Base-by-base conservation (phyloP, 92 coral and sea anemone genomes). In the Palythoa grandis region DNA sequence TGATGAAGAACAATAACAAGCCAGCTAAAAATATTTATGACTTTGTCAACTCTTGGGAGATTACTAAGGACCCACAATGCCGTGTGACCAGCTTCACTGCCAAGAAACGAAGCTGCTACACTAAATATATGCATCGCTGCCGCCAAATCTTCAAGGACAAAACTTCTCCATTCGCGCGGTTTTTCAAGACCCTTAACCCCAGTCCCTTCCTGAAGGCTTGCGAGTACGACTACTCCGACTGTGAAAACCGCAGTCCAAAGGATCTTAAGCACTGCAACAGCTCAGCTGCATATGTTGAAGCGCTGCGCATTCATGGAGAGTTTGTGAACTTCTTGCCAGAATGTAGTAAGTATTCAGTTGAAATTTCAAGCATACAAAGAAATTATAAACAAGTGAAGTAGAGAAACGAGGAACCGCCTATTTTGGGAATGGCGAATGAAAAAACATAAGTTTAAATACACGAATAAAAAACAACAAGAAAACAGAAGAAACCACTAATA, bases 11-110 rank as follows among this genome's bases (percentile, higher is more conserved):
- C 1, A 72, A 53, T 68, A 86, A 87, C 92, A 87, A 83, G 17
- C 87, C 86, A 70, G 88, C 99, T 14, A 90, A 83, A 67, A 78
- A 83, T 56, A 47, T 89, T 74, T 86, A 88, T 60, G 98, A 95
- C 76, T 97, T 97, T 79, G 98, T 95, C 82, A 95, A 97, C 87
- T 94, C 98, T 37, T 97, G 99, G 99, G 97, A 97, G 74, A 86
- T 89, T 54, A 88, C 94, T 53, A 85, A 76, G 17, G 96, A 97
- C 79, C 84, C 88, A 11, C 70, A 89, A 71, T 97, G 99, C 91
- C 72, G 70, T 43, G 87, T 97, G 53, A 71, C 11, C 40, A 22
- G 52, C 14, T 29, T 6, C 13, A 79, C 78, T 8, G 56, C 35
- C 25, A 78, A 66, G 58, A 92, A 87, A 71, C 84, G 79, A 50